A percentile compares a stretch with the other conserved stretches of the same genome.
These are phyloP conservation scores for Enteromius argenteus DNA, from an alignment of 2,797 vertebrate species.

Conservation along the genomic window DNA sequence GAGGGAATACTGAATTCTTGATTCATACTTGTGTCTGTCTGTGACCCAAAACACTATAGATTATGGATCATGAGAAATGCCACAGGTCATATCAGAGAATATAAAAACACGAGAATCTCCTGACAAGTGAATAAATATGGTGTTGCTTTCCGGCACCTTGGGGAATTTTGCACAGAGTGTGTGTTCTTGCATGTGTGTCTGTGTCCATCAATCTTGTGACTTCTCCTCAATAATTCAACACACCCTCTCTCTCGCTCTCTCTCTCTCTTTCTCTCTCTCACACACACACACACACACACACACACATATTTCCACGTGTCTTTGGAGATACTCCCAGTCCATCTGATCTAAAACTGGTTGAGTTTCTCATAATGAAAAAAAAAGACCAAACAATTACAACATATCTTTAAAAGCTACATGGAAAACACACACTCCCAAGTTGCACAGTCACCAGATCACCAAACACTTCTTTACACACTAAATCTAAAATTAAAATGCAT, in stretches of 20 bases:
- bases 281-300: constrained; percentile 1
- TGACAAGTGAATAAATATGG: constrained; percentile 13
- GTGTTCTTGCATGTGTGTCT: constrained; percentile 9
- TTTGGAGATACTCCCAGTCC: background rate
- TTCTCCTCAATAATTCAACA: constrained; percentile 52
- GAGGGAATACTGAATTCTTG: background rate
- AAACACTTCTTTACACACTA: background rate
- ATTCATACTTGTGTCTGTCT: background rate
- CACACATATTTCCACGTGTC: background rate
- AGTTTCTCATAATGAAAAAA: background rate
- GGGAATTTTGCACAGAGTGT: constrained; percentile 6
- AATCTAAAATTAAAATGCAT: constrained; percentile 13
- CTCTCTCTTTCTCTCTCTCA: background rate
- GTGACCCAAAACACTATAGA: background rate
- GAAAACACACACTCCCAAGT: background rate
- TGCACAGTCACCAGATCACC: background rate
- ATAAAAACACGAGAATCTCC: background rate
- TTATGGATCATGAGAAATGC: background rate
- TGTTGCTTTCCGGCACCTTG: background rate
- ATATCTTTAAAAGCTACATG: background rate
- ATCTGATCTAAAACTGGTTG: background rate
- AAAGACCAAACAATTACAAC: background rate
- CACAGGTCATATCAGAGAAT: background rate
- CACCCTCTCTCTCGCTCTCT: background rate
- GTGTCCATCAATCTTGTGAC: constrained; percentile 23